Evolutionary conservation across 2,888 invertebrate species (phyloP), one percentile per base, ranked within the genome.

Genomic region (Lacanobia wlatinum): DNA sequence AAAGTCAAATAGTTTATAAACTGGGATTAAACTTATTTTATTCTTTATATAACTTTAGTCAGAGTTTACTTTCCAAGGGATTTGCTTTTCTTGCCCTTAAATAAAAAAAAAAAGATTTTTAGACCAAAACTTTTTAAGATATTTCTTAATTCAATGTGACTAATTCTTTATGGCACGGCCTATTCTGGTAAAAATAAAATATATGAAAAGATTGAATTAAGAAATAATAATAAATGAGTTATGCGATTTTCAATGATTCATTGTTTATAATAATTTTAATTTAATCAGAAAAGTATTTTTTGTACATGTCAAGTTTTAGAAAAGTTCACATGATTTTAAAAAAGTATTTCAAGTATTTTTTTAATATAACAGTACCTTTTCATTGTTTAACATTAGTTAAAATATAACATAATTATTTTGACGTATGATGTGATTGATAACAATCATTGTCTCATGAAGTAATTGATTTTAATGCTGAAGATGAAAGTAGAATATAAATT

Each of bases 81-180:
- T 67, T 46, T 59, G 21, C 38, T 58, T n/a, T 72, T 78, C 53
- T 43, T 67, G 55, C 23, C 28, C 48, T 70, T 70, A 71, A 10
- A 59, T 62, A 70, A 34, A 61, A 48, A 73, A 43, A 70, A 60
- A 60, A 76, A 28, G 28, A 28, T 1, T 67, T 80, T 70, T 56
- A 73, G 85, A 84, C 80, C 85, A 83, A 86, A 82, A 85, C 74
- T 59, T 76, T 84, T 84, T 50, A 65, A 73, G 70, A 68, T 74
- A 74, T 75, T 70, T 76, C 78, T 82, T 77, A 81, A 77, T 73
- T 70, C 76, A 79, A 80, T 77, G 85, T 88, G 89, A 91, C 89
- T 90, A 90, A 85, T 85, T 64, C 70, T 84, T 84, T 89, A 90
- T 89, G 90, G 90, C 90, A 90, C 90, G 80, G 87, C 84, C 84